Evolutionary conservation across 37 sponge, comb jelly and placozoan genomes (phyloP).

Genomic region (Bolinopsis microptera): DNA sequence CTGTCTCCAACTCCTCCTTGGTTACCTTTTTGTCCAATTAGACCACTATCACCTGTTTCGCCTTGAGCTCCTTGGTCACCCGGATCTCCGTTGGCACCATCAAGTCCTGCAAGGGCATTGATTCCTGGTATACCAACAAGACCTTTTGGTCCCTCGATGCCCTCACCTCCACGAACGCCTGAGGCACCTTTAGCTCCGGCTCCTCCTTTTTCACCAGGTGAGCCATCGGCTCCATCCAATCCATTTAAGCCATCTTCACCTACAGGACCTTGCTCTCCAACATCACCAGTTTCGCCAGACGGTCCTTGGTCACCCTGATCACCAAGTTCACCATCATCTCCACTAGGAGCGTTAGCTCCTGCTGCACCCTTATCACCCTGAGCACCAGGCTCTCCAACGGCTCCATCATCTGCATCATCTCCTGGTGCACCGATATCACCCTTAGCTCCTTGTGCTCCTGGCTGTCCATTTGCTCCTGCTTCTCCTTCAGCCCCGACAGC

Average conservation of each 20-base stretch:
- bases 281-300: neutral
- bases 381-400: neutral
- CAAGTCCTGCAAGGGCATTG: neutral
- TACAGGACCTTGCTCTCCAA: neutral
- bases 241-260: constrained; percentile 28
- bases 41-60: constrained; percentile 28
- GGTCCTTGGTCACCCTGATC: neutral
- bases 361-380: constrained; percentile 24
- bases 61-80: neutral
- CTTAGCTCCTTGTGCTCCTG: neutral
- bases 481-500: constrained; percentile 42
- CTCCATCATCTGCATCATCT: neutral
- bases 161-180: neutral
- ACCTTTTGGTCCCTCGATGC: constrained; percentile 10
- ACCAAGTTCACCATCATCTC: constrained; percentile 29
- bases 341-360: constrained; percentile 10
- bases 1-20: neutral
- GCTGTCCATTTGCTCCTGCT: constrained; percentile 62
- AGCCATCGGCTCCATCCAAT: neutral
- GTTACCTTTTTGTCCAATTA: neutral
- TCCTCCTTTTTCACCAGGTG: neutral
- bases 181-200: neutral
- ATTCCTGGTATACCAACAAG: neutral
- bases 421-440: constrained; percentile 26
- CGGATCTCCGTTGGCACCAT: neutral